These are phyloP conservation scores for Atta cephalotes DNA, from an alignment of 1,140 invertebrate species.

Conservation along the genomic window DNA sequence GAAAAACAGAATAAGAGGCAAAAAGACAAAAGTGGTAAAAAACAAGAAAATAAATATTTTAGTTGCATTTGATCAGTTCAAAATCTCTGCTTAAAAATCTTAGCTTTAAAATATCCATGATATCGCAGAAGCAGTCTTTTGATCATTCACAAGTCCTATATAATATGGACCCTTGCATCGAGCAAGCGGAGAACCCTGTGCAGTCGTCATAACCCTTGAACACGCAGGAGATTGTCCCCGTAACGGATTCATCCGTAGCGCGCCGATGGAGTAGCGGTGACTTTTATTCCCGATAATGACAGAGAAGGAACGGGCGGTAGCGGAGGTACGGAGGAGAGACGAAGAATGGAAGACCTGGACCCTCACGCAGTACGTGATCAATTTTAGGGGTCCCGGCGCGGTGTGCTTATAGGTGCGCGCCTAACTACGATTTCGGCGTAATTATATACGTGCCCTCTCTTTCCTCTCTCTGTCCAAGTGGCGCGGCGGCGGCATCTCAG, in stretches of 20 bases:
- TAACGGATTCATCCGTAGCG: constrained; percentile 78
- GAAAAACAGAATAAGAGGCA: no score
- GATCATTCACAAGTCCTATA: not conserved
- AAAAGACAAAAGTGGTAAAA: no score
- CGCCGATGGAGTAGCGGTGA: constrained; percentile 82
- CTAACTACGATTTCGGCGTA: constrained; percentile 84
- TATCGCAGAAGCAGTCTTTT: not conserved
- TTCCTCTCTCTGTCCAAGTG: constrained; percentile 40
- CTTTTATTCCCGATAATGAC: constrained; percentile 87
- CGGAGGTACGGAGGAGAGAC: constrained; percentile 65
- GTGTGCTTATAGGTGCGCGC: constrained; percentile 69
- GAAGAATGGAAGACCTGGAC: constrained; percentile 16
- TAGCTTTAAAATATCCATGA: not conserved
- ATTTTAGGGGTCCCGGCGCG: constrained; percentile 81
- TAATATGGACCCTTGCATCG: not conserved
- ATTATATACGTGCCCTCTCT: constrained; percentile 81
- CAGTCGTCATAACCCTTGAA: constrained; percentile 34
- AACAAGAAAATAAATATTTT: not conserved
- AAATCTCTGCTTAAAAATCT: no score
- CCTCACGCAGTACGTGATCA: constrained; percentile 83
- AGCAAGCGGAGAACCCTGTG: not conserved
- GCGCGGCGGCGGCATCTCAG: constrained; percentile 49
- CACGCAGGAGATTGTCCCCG: constrained; percentile 82
- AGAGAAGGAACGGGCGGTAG: constrained; percentile 73
- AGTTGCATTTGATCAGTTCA: not conserved